phyloP scores from a whole-genome alignment of 2,113 vertebrate species.

The Oenanthe melanoleuca region DNA sequence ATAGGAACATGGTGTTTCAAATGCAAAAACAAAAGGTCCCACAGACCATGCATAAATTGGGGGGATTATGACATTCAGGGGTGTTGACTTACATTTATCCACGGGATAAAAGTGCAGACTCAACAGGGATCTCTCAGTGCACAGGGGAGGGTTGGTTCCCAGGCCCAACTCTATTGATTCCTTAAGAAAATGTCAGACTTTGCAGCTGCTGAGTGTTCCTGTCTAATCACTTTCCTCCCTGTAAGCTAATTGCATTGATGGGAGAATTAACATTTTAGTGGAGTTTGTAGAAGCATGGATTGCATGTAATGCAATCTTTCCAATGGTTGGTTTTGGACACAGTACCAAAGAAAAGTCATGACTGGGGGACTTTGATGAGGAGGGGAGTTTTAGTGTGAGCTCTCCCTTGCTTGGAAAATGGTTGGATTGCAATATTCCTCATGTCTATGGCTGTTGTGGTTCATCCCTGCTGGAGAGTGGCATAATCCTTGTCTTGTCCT shows the following conservation, averaged over 20 bases:
- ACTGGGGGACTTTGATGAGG: background rate
- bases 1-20: slow-evolving; percentile 22
- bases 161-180: background rate
- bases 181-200: slow-evolving; percentile 9
- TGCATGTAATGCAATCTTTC: background rate
- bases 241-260: background rate
- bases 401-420: background rate
- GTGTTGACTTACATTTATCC: slow-evolving; percentile 34
- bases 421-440: background rate
- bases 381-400: background rate
- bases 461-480: background rate
- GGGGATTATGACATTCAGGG: slow-evolving; percentile 46
- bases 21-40: slow-evolving; percentile 13
- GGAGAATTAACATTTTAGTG: background rate
- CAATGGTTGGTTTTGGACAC: background rate
- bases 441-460: fast-evolving
- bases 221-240: background rate
- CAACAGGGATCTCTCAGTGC: background rate
- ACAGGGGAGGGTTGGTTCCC: slow-evolving; percentile 15
- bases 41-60: slow-evolving; percentile 1
- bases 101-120: slow-evolving; percentile 51
- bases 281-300: background rate
- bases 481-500: background rate
- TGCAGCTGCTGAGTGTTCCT: background rate
- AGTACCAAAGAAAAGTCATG: background rate